Conservation (phyloP, 2,888 invertebrate genomes). For the Gonocerus acuteangulatus region DNA sequence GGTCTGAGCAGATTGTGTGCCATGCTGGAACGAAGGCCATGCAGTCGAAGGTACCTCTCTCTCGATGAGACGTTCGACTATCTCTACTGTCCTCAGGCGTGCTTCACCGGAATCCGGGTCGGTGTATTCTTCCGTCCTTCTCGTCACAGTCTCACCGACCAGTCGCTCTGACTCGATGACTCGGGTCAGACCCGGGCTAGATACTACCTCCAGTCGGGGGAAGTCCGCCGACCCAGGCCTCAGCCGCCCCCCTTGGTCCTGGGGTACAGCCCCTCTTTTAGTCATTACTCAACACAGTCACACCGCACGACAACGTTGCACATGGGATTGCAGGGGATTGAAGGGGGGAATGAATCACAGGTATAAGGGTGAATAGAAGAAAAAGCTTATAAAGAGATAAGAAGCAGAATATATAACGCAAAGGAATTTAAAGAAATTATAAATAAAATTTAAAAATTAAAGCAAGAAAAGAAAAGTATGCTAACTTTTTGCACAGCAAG, state of each 20-base stretch:
- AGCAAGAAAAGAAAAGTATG: no score
- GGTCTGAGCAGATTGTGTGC: no score
- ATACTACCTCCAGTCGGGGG: slow-evolving; percentile 80
- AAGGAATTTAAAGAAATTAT: no score
- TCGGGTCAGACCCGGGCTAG: slow-evolving; percentile 66
- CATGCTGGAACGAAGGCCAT: no score
- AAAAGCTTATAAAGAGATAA: no score
- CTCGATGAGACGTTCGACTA: slow-evolving; percentile 91
- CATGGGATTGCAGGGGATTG: neutral
- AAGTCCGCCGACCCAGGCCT: slow-evolving; percentile 59
- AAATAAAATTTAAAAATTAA: no score
- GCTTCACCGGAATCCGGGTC: slow-evolving; percentile 79
- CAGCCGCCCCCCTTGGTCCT: slow-evolving; percentile 35
- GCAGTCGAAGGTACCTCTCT: slow-evolving; percentile 65
- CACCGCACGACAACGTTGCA: neutral
- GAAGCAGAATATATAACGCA: no score
- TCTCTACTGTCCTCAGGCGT: slow-evolving; percentile 83
- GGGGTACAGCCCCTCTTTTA: slow-evolving; percentile 6
- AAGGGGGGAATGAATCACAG: neutral
- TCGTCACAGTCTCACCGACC: slow-evolving; percentile 78
- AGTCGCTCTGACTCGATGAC: slow-evolving; percentile 84
- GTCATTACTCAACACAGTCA: no score
- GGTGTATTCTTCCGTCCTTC: slow-evolving; percentile 78
- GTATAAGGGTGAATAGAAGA: no score
- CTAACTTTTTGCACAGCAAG: no score